Percentiles rank a stretch among this genome's conserved stretches.
Evolutionary conservation across 1,140 invertebrate species (phyloP).

Genomic region (Calliphora vicina): DNA sequence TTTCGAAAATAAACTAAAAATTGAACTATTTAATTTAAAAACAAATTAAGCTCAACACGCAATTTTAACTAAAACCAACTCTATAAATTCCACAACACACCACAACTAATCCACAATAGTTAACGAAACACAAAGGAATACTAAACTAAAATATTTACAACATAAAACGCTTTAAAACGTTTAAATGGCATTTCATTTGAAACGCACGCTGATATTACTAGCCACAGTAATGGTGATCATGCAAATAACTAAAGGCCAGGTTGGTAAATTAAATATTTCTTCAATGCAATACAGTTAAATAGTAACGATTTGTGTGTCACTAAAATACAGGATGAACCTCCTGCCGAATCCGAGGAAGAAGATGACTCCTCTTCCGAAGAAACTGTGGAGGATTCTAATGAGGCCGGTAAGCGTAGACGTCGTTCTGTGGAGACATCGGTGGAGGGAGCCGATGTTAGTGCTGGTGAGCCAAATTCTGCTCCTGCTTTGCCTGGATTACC

Average conservation of each 20-base stretch:
- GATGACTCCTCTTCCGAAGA: conserved; percentile 58
- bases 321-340: neutral
- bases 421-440: conserved; percentile 39
- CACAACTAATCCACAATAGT: neutral
- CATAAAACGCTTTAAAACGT: neutral
- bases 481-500: neutral
- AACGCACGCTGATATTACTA: neutral
- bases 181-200: conserved; percentile 18
- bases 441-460: neutral
- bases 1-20: neutral
- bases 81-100: conserved; percentile 1
- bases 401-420: conserved; percentile 42
- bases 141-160: no score
- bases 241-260: neutral
- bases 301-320: neutral
- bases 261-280: neutral
- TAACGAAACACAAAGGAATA: neutral
- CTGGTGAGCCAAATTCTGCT: neutral
- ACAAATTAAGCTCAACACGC: conserved; percentile 27
- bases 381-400: conserved; percentile 55
- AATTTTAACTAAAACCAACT: neutral
- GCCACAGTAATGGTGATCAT: neutral
- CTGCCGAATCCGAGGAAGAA: conserved; percentile 37
- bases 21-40: conserved; percentile 18
- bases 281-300: neutral